phyloP scores from a whole-genome alignment of 2,113 vertebrate genomes.

The Corapipo altera region DNA sequence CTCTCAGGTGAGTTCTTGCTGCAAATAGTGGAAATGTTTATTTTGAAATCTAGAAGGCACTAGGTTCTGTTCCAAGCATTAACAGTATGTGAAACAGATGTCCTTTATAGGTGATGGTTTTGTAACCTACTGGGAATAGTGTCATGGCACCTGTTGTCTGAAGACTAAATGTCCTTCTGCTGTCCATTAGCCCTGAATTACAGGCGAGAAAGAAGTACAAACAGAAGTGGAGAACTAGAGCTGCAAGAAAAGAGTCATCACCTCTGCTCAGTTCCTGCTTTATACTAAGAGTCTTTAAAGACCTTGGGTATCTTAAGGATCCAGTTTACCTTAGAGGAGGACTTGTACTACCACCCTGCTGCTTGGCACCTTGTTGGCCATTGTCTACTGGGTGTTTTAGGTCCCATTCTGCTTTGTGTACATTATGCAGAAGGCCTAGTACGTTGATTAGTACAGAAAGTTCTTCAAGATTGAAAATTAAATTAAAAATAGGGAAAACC shows the following conservation, averaged over 20 bases:
- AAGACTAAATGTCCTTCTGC: background rate
- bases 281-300: background rate
- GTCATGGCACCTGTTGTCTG: background rate
- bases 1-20: background rate
- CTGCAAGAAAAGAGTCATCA: background rate
- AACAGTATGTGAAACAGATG: background rate
- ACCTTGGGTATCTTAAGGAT: background rate
- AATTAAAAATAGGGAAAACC: background rate
- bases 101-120: background rate
- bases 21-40: background rate
- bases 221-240: background rate
- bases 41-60: background rate
- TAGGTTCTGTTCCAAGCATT: background rate
- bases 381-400: background rate
- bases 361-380: background rate
- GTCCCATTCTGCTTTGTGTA: background rate
- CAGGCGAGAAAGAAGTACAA: background rate
- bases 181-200: background rate
- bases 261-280: background rate
- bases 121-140: background rate
- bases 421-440: background rate
- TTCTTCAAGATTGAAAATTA: background rate
- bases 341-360: background rate
- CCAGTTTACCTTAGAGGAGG: background rate
- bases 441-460: fast-evolving